Evolutionary conservation across 2,113 vertebrate genomes (phyloP).

Genomic region (Casuarius casuarius): DNA sequence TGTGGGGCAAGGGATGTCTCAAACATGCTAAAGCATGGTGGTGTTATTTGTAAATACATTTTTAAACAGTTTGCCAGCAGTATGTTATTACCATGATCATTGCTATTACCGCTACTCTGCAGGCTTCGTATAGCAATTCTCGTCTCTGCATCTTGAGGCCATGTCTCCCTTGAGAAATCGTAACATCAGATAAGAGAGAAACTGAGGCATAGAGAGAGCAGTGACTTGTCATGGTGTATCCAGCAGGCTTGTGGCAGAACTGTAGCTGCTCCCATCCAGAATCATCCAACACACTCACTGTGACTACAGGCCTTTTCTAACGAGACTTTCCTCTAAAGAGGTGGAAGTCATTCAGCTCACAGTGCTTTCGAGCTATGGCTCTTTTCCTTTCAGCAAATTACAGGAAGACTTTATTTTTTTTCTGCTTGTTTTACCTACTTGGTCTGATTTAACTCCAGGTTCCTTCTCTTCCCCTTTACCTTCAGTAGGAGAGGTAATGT

Average conservation of each 20-base stretch:
- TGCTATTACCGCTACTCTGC: background rate
- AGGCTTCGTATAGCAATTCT: background rate
- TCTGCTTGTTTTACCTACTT: background rate
- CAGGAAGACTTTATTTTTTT: background rate
- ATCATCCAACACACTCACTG: background rate
- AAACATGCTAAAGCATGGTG: background rate
- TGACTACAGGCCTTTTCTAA: background rate
- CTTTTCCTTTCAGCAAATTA: background rate
- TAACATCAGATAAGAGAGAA: background rate
- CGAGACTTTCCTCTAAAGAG: background rate
- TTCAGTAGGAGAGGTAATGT: background rate
- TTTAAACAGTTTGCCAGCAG: background rate
- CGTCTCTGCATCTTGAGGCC: background rate
- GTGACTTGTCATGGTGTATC: background rate
- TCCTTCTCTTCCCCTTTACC: background rate
- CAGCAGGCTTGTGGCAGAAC: background rate
- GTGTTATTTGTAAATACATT: constrained; percentile 52
- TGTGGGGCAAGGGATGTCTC: background rate
- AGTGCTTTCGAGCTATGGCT: background rate
- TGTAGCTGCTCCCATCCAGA: background rate
- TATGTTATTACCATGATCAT: constrained; percentile 37
- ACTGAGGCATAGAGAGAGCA: background rate
- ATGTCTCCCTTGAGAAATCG: background rate
- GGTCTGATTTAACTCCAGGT: background rate
- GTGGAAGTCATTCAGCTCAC: background rate